Evolutionary conservation across 2,797 vertebrate genomes (phyloP), one percentile per base, ranked within the genome.

Genomic region (Hippoglossus hippoglossus): DNA sequence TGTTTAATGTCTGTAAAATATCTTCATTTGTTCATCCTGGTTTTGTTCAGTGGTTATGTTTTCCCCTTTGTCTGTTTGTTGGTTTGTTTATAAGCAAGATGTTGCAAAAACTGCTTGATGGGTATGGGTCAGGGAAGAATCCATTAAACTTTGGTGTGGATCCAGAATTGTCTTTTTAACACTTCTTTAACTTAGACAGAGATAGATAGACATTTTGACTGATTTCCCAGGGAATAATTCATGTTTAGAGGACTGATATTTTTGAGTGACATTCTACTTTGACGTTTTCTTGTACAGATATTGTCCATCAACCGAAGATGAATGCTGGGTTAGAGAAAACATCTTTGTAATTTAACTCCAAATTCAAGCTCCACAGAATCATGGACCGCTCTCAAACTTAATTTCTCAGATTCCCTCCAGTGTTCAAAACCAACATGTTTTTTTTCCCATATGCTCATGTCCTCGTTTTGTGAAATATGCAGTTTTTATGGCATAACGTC

Each of bases 361-460:
- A 2, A 25, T 52, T 53, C 10, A 72, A 41, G 24, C 46, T 39
- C 12, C 12, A 24, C 53, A 54, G 25, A 67, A 36, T 44, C 18
- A 55, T n/a, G 6, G 15, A 4, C 18, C 24, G 54, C 53, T 65
- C 65, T 73, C 54, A 51, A 28, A 67, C 59, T 61, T 69, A n/a
- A 76, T 57, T 41, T 57, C 13, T 62, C 13, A 34, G 12, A 57
- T 70, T 65, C 10, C n/a, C 13, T n/a, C 18, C 44, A 55, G 26
- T 26, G 10, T 62, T 11, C 12, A 28, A 39, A 60, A 52, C 53
- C 10, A 36, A 36, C 34, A 13, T 4, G 36, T 18, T 19, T 46
- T 34, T 57, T 57, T 86, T 80, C 81, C 81, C 84, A 84, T 49
- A 63, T 68, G 41, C 46, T 79, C 39, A 10, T 65, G 66, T 71